Conservation (phyloP, 2,797 vertebrate species). For the Hemibagrus guttatus region DNA sequence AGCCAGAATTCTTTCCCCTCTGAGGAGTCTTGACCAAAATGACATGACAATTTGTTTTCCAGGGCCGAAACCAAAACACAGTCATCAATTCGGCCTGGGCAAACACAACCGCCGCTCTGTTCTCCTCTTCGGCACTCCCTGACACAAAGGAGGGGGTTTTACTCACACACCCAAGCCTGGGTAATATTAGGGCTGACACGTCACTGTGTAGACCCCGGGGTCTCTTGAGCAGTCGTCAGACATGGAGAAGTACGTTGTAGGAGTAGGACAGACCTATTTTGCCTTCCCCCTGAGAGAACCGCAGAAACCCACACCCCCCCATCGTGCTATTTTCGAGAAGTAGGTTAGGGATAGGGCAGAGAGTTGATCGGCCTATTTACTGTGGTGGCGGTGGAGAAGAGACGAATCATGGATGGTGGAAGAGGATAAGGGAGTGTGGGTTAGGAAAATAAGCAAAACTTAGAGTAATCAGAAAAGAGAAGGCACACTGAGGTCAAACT, state of each 20-base stretch:
- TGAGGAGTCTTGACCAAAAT: conserved; percentile 41
- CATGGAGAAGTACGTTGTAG: conserved; percentile 31
- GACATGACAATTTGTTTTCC: conserved; percentile 48
- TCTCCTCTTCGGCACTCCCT: conserved; percentile 24
- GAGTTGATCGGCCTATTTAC: conserved; percentile 60
- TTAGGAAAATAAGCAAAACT: conserved; percentile 31
- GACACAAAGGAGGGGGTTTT: conserved; percentile 19
- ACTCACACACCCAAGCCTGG: conserved; percentile 25
- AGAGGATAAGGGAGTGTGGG: conserved; percentile 37
- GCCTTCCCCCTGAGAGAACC: conserved; percentile 64
- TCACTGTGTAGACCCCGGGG: conserved; percentile 40
- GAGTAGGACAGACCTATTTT: conserved; percentile 68
- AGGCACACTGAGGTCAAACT: conserved; percentile 50
- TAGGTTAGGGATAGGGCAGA: conserved; percentile 72
- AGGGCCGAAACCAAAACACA: conserved; percentile 36
- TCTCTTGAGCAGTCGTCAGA: conserved; percentile 34
- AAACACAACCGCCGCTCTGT: conserved; percentile 42
- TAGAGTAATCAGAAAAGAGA: conserved; percentile 10
- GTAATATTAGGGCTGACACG: conserved; percentile 37
- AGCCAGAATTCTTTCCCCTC: conserved; percentile 40
- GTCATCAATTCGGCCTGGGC: conserved; percentile 39
- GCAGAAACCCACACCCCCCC: conserved; percentile 56
- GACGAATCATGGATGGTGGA: conserved; percentile 40
- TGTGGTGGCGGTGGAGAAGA: conserved; percentile 38
- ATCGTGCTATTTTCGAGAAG: conserved; percentile 77